A percentile compares a stretch with the other conserved stretches of the same genome.
These are phyloP conservation scores for Copidosoma aretas DNA, from an alignment of 2,888 invertebrate genomes.

Conservation along the genomic window DNA sequence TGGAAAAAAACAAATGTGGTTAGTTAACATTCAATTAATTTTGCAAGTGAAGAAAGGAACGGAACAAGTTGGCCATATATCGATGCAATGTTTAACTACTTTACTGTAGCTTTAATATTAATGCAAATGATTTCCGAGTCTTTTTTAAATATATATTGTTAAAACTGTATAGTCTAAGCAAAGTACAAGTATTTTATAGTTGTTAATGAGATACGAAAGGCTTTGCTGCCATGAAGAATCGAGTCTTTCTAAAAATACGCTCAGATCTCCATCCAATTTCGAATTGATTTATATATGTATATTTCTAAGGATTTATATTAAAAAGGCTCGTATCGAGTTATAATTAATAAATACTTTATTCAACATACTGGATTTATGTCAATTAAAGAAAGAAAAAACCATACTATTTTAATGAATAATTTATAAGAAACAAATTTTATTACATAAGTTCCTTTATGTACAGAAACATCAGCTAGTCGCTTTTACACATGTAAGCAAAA, in stretches of 20 bases:
- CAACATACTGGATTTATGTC: not conserved
- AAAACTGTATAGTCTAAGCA: conserved; percentile 40
- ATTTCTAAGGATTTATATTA: conserved; percentile 38
- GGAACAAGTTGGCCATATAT: conserved; percentile 41
- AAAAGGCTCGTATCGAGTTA: conserved; percentile 42
- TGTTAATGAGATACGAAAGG: conserved; percentile 17
- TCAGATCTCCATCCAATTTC: conserved; percentile 34
- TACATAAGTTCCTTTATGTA: conserved; percentile 57
- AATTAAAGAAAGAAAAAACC: not conserved
- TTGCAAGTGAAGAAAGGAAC: conserved; percentile 28
- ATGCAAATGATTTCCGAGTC: conserved; percentile 40
- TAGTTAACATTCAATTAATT: conserved; percentile 26
- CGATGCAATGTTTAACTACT: conserved; percentile 38
- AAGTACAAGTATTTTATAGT: conserved; percentile 42
- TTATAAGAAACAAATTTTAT: conserved; percentile 51
- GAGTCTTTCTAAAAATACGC: conserved; percentile 19
- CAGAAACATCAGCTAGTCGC: conserved; percentile 57
- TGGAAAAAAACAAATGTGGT: conserved; percentile 12
- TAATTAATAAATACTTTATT: conserved; percentile 35
- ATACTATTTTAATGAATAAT: conserved; percentile 7
- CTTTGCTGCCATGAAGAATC: conserved; percentile 32
- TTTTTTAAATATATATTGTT: conserved; percentile 36
- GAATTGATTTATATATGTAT: conserved; percentile 39
- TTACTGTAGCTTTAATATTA: conserved; percentile 33
- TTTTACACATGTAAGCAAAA: conserved; percentile 51